Conservation (phyloP, 2,113 vertebrate genomes). For the Cyphomyrus plagiostoma region DNA sequence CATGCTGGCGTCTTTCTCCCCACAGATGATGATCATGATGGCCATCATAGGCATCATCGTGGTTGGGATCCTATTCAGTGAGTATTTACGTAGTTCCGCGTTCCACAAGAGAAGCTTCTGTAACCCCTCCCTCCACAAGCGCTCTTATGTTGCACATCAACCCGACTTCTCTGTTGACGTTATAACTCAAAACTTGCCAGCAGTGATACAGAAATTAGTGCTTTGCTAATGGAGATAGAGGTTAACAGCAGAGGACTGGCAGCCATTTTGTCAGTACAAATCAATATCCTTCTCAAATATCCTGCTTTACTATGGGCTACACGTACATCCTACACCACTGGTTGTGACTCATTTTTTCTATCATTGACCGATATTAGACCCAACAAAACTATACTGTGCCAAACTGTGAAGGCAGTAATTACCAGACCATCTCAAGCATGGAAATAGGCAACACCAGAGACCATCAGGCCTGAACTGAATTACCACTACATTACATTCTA, state of each 20-base stretch:
- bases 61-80: conserved; percentile 77
- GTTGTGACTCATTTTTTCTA: background rate
- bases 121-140: too few species aligned
- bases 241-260: background rate
- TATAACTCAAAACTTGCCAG: background rate
- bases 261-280: background rate
- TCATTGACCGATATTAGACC: background rate
- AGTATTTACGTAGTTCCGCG: conserved; percentile 47
- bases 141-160: too few species aligned
- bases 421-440: background rate
- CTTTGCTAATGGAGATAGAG: background rate
- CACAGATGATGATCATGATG: conserved; percentile 91
- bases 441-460: background rate
- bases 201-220: background rate
- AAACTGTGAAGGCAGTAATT: background rate
- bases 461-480: background rate
- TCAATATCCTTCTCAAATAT: background rate
- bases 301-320: background rate
- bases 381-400: background rate
- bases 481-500: background rate
- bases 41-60: conserved; percentile 69
- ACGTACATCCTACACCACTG: background rate
- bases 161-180: background rate
- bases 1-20: background rate
- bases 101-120: background rate